Conservation (phyloP, 2,888 invertebrate genomes). For the Tigriopus californicus region DNA sequence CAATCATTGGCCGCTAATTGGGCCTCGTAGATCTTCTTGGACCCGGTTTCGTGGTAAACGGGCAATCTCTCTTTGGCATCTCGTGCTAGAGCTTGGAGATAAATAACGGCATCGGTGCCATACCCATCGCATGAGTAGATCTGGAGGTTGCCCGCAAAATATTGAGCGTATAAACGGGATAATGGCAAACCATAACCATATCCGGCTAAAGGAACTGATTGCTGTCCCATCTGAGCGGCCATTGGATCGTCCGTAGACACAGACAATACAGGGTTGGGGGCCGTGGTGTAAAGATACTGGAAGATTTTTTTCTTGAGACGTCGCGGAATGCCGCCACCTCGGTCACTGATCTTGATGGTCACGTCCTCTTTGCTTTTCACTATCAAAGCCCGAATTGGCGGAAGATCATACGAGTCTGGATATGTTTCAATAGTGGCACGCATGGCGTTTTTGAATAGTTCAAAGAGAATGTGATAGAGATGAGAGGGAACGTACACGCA, state of each 20-base stretch:
- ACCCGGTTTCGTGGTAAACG: slow-evolving; percentile 4
- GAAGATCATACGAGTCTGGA: slow-evolving; percentile 40
- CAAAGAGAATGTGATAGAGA: slow-evolving; percentile 12
- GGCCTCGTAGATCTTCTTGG: slow-evolving; percentile 10
- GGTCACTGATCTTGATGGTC: slow-evolving; percentile 86
- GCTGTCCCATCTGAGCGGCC: background rate
- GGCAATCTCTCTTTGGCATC: slow-evolving; percentile 4
- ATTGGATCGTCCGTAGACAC: slow-evolving; percentile 29
- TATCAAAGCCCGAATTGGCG: slow-evolving; percentile 59
- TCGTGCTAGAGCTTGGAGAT: background rate
- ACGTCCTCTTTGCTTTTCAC: slow-evolving; percentile 81
- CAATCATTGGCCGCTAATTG: slow-evolving; percentile 2
- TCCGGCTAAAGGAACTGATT: background rate
- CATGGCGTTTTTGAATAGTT: slow-evolving; percentile 2
- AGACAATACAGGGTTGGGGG: slow-evolving; percentile 77
- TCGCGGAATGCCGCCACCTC: slow-evolving; percentile 87
- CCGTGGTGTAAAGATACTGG: slow-evolving; percentile 99
- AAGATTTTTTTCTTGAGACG: slow-evolving; percentile 75
- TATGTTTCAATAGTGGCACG: slow-evolving; percentile 55
- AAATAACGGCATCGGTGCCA: slow-evolving; percentile 8
- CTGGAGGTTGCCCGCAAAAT: slow-evolving; percentile 2
- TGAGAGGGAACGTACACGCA: slow-evolving; percentile 9
- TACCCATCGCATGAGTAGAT: slow-evolving; percentile 1
- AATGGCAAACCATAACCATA: slow-evolving; percentile 8
- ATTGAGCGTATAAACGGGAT: slow-evolving; percentile 3